phyloP scores from a whole-genome alignment of 2,113 vertebrate species.

The Boleophthalmus pectinirostris region DNA sequence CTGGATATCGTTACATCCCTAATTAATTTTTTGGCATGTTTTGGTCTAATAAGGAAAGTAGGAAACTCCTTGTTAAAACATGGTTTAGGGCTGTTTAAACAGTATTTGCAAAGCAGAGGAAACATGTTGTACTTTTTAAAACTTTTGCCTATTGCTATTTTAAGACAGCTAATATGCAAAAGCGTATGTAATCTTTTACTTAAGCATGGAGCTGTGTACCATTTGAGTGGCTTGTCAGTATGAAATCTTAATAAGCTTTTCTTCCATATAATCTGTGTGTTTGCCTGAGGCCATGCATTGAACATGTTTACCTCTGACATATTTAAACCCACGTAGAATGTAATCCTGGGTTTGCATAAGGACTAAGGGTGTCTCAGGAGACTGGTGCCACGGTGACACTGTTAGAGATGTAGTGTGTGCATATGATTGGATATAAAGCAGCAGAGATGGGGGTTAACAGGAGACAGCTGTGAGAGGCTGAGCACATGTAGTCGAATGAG shows the following conservation, averaged over 20 bases:
- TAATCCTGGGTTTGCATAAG: background rate
- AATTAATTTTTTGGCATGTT: too few species aligned
- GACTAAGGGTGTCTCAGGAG: slow-evolving; percentile 26
- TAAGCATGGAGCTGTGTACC: background rate
- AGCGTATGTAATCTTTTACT: background rate
- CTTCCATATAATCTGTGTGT: slow-evolving; percentile 22
- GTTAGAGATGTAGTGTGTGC: background rate
- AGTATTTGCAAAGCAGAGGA: too few species aligned
- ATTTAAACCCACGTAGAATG: slow-evolving; percentile 1
- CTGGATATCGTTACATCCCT: too few species aligned
- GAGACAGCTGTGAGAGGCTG: background rate
- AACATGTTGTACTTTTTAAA: too few species aligned
- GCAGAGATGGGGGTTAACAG: background rate
- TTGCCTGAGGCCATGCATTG: slow-evolving; percentile 37
- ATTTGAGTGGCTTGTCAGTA: background rate
- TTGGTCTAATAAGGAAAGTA: too few species aligned
- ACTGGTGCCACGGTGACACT: slow-evolving; percentile 3
- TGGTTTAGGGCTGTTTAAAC: too few species aligned
- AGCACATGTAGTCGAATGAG: background rate
- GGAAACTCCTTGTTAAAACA: too few species aligned
- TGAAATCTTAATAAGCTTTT: background rate
- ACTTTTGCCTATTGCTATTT: too few species aligned
- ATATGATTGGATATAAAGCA: background rate
- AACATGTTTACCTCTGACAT: slow-evolving; percentile 26
- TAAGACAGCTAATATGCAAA: too few species aligned